A percentile compares a stretch with the other conserved stretches of the same genome.
phyloP scores from a whole-genome alignment of 2,113 vertebrate species.

The Nycticebus coucang region DNA sequence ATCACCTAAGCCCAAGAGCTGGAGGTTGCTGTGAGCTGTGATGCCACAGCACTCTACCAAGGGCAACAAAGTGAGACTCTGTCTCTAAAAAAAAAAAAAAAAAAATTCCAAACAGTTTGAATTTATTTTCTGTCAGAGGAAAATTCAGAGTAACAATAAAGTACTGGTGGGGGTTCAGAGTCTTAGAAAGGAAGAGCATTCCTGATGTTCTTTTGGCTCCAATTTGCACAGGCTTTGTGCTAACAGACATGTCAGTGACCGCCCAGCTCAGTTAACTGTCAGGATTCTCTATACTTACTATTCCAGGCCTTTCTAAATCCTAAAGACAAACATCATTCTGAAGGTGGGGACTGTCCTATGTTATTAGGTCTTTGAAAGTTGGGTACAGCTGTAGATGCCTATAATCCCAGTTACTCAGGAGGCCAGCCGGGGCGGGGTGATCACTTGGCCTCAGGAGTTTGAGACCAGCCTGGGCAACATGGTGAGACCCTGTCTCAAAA shows the following conservation, averaged over 20 bases:
- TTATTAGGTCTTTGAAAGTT: neutral
- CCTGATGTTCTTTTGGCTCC: neutral
- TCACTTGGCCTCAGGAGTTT: neutral
- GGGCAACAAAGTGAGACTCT: no score
- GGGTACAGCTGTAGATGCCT: neutral
- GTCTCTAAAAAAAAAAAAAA: no score
- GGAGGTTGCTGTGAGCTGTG: no score
- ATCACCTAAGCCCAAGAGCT: no score
- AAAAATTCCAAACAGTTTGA: constrained; percentile 40
- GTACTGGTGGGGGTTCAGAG: neutral
- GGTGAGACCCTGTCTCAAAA: neutral
- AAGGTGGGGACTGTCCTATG: neutral
- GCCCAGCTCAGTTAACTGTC: neutral
- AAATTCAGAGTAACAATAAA: neutral
- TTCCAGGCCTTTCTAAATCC: neutral
- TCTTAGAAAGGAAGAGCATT: neutral
- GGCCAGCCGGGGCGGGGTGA: neutral
- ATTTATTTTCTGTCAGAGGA: constrained; percentile 59
- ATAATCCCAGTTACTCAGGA: neutral
- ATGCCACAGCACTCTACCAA: no score
- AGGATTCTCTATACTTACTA: neutral
- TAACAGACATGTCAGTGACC: neutral
- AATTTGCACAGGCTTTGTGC: neutral
- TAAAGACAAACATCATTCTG: neutral
- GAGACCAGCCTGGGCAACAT: neutral